Percentiles rank a stretch among this genome's conserved stretches.
Evolutionary conservation across 2,888 invertebrate genomes (phyloP).

Genomic region (Rhodophaea formosa): DNA sequence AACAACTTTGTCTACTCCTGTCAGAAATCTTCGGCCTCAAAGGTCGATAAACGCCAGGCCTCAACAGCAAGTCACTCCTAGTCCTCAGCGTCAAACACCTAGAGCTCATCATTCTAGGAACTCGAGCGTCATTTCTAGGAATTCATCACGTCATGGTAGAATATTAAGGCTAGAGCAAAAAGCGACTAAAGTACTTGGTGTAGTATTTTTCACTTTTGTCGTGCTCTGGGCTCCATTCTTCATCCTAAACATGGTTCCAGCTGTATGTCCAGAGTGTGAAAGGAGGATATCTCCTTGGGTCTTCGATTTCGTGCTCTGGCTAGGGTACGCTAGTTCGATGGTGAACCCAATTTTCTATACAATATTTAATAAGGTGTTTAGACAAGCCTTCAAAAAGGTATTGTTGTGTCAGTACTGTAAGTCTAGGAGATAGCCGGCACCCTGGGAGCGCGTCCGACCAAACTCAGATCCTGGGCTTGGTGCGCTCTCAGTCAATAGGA

Average conservation of each 20-base stretch:
- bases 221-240: constrained; percentile 98
- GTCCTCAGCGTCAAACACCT: constrained; percentile 75
- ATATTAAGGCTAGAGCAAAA: constrained; percentile 95
- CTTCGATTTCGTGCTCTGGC: constrained; percentile 93
- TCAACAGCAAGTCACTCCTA: constrained; percentile 56
- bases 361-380: constrained; percentile 96
- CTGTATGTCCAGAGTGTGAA: constrained; percentile 91
- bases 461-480: constrained; percentile 69
- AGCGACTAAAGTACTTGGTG: constrained; percentile 96
- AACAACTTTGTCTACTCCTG: constrained; percentile 81
- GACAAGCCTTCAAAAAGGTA: constrained; percentile 94
- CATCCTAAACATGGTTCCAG: constrained; percentile 92
- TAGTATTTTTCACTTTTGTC: constrained; percentile 96
- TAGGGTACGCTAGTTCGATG: constrained; percentile 96
- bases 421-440: constrained; percentile 70
- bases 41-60: constrained; percentile 56
- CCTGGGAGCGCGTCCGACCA: constrained; percentile 76
- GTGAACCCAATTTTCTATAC: constrained; percentile 98
- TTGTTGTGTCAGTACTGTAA: constrained; percentile 88
- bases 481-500: constrained; percentile 75
- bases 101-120: constrained; percentile 89
- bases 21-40: constrained; percentile 58
- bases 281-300: constrained; percentile 88
- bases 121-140: constrained; percentile 90
- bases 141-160: constrained; percentile 90